Base-by-base conservation (phyloP, 1,140 invertebrate species). In the Phymastichus coffea region DNA sequence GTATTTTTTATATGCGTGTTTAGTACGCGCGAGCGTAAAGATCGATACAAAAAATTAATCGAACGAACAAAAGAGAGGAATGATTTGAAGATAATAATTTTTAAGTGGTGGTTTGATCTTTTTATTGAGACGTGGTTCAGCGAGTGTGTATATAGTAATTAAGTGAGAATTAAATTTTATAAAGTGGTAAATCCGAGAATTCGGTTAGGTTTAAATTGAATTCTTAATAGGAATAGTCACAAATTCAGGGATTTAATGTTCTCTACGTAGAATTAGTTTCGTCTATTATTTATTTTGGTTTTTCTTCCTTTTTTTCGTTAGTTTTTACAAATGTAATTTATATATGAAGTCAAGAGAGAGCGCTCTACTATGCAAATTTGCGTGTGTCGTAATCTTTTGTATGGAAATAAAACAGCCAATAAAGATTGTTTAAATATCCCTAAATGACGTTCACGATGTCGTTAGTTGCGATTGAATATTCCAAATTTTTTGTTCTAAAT, bases 251-350 rank as follows among this genome's bases (percentile, higher is more conserved):
- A 57, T 67, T 25, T 47, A 63, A 64, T 57, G 43, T 54, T 68
- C 61, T 72, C 63, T 70, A 72, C 41, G 70, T 70, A 71, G 65
- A 67, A 41, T 63, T 67, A 64, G 61, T 60, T 55, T 65, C 53
- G 57, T 61, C 52, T 60, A 64, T 70, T 70, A 71, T 73, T 72
- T 73, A 72, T 73, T 70, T 63, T 66, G n/a, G n/a, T 63, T 67
- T 40, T 48, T 59, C 47, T 23, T 54, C 49, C 63, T 69, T 68
- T 68, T 67, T 58, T 57, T 65, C 38, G n/a, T n/a, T 67, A 70
- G 51, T 63, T 60, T n/a, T 59, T 53, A 43, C 51, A 49, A 63
- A 58, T 58, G 52, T 70, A 72, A 54, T 71, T 67, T 70, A 70
- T 54, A 48, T 28, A 55, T n/a, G 53, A 67, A 55, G 48, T 59